Percentiles rank a stretch among this genome's conserved stretches.
Conservation (phyloP, 1,140 invertebrate species). For the Luehdorfia chinensis region DNA sequence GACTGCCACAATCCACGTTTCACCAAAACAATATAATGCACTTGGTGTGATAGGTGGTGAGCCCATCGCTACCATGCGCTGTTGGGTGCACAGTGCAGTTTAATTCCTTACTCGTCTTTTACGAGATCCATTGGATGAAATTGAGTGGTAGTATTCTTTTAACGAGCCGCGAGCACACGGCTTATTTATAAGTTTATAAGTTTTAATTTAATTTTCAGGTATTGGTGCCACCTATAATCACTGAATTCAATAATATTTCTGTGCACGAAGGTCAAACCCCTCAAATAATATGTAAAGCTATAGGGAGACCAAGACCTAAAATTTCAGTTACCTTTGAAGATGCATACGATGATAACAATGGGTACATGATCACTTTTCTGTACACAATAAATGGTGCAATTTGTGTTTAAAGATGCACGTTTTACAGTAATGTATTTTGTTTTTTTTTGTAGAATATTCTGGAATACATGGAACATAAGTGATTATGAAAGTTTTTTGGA, state of each 20-base stretch:
- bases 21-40: no score
- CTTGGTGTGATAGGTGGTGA: no score
- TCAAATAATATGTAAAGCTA: slow-evolving; percentile 40
- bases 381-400: no score
- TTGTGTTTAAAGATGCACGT: slow-evolving; percentile 6
- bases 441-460: slow-evolving; percentile 28
- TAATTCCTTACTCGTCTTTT: no score
- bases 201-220: slow-evolving; percentile 45
- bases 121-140: no score
- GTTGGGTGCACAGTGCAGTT: no score
- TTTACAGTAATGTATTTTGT: not conserved
- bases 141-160: no score
- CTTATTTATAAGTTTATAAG: no score
- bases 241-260: slow-evolving; percentile 38
- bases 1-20: no score
- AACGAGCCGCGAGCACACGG: no score
- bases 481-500: slow-evolving; percentile 29
- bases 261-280: slow-evolving; percentile 35
- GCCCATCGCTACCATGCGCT: no score
- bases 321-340: slow-evolving; percentile 37
- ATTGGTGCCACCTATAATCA: slow-evolving; percentile 41
- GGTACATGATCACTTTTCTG: slow-evolving; percentile 22
- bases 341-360: slow-evolving; percentile 25
- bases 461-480: slow-evolving; percentile 26
- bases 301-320: slow-evolving; percentile 39